Evolutionary conservation across 2,888 invertebrate genomes (phyloP).

Genomic region (Diachrysia chrysitis): DNA sequence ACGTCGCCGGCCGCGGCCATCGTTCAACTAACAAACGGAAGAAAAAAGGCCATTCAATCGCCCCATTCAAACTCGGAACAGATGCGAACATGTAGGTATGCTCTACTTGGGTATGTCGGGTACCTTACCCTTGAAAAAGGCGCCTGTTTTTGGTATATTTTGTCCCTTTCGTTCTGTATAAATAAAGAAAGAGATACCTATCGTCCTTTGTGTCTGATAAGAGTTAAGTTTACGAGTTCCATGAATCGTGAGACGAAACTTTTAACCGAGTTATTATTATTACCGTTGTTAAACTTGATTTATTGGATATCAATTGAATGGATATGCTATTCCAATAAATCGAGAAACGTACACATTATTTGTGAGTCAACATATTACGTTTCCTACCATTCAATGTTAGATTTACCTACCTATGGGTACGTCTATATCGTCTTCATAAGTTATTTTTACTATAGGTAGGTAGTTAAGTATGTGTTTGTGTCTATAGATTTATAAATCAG

Average conservation of each 20-base stretch:
- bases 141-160: constrained; percentile 40
- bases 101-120: constrained; percentile 39
- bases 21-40: constrained; percentile 74
- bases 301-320: not conserved
- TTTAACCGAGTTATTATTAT: constrained; percentile 10
- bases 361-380: not conserved
- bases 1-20: constrained; percentile 89
- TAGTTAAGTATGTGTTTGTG: too few relatives aligned
- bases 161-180: constrained; percentile 28
- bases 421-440: too few relatives aligned
- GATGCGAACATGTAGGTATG: constrained; percentile 58
- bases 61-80: constrained; percentile 66
- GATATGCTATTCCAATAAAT: not conserved
- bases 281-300: constrained; percentile 10
- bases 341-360: not conserved
- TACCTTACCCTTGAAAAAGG: constrained; percentile 56
- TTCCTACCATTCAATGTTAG: not conserved
- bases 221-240: constrained; percentile 32
- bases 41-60: constrained; percentile 62
- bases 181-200: constrained; percentile 31
- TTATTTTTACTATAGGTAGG: too few relatives aligned
- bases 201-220: constrained; percentile 35
- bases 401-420: not conserved
- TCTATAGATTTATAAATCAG: not conserved
- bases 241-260: constrained; percentile 19